Conservation (phyloP, 1,140 invertebrate genomes). For the Drosophila santomea region DNA sequence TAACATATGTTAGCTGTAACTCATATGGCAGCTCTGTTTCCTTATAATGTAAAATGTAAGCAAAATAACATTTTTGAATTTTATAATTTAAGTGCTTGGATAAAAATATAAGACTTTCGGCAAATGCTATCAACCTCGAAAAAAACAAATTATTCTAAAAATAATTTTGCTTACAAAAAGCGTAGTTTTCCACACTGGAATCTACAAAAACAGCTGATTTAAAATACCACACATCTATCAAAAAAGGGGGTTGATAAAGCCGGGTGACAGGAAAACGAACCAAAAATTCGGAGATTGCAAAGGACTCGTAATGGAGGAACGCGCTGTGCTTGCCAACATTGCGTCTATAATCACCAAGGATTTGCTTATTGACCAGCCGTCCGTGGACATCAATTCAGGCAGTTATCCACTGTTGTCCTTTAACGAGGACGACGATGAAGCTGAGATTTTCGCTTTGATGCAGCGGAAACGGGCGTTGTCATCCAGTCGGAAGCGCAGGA, state of each 20-base stretch:
- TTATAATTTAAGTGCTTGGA: not conserved
- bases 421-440: constrained; percentile 60
- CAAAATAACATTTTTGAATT: not conserved
- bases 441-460: constrained; percentile 71
- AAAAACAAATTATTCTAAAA: too few relatives aligned
- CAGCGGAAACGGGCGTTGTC: constrained; percentile 51
- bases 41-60: not conserved
- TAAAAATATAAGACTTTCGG: too few relatives aligned
- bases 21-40: constrained; percentile 4
- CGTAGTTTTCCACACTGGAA: not conserved
- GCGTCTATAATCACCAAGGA: constrained; percentile 80
- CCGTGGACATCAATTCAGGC: not conserved
- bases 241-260: constrained; percentile 16
- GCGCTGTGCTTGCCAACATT: constrained; percentile 78
- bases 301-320: constrained; percentile 67
- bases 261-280: not conserved
- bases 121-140: too few relatives aligned
- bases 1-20: not conserved
- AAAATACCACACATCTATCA: not conserved
- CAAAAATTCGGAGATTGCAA: not conserved
- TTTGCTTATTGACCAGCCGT: constrained; percentile 65
- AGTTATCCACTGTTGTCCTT: constrained; percentile 47
- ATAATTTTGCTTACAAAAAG: not conserved
- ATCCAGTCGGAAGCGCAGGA: constrained; percentile 29
- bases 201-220: constrained; percentile 20